phyloP scores from a whole-genome alignment of 2,888 invertebrate species.

The Crepidodera aurea region DNA sequence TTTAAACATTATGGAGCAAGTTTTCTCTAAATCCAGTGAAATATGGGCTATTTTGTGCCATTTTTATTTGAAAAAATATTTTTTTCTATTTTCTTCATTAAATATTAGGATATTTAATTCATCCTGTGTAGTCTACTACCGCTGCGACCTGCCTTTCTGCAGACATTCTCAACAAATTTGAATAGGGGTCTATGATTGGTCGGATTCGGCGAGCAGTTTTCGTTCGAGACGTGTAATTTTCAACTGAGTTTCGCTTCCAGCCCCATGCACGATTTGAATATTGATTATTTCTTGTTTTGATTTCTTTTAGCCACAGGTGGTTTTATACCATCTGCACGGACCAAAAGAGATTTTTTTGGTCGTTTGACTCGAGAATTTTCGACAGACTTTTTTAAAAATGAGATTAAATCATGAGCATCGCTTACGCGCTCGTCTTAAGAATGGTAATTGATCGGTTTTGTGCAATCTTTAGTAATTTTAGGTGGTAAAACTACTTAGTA shows the following conservation, averaged over 20 bases:
- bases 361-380: conserved; percentile 14
- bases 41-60: no score
- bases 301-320: conserved; percentile 43
- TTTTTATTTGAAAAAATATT: no score
- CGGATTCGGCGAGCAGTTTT: conserved; percentile 32
- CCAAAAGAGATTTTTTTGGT: conserved; percentile 10
- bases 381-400: conserved; percentile 8
- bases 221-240: conserved; percentile 39
- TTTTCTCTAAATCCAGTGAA: no score
- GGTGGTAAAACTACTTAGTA: conserved; percentile 2
- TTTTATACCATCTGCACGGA: conserved; percentile 28
- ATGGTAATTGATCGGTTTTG: conserved; percentile 20
- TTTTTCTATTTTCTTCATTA: no score
- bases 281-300: conserved; percentile 41
- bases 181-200: conserved; percentile 35
- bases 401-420: conserved; percentile 23
- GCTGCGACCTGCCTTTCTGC: not conserved
- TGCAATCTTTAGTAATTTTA: conserved; percentile 11
- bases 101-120: no score
- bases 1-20: no score
- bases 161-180: conserved; percentile 34
- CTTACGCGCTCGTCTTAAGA: conserved; percentile 13
- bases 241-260: conserved; percentile 36
- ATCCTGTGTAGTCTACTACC: no score
- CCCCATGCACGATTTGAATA: conserved; percentile 40